A percentile compares a stretch with the other conserved stretches of the same genome.
phyloP scores from a whole-genome alignment of 1,140 invertebrate genomes.

The Ceratoteleas bidentatus region DNA sequence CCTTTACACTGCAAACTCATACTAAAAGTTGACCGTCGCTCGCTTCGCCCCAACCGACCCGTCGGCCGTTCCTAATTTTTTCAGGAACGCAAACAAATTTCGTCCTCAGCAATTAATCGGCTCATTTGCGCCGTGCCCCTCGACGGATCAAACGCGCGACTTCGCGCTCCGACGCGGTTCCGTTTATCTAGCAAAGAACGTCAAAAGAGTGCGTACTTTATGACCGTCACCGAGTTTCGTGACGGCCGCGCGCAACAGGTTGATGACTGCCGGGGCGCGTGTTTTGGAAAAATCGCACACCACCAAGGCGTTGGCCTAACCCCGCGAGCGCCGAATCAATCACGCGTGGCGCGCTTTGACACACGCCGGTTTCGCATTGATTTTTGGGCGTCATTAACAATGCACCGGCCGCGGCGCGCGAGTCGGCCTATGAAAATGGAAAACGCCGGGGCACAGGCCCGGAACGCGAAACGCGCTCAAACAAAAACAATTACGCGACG shows the following conservation, averaged over 20 bases:
- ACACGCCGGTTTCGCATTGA: neutral
- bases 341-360: neutral
- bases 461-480: constrained; percentile 13
- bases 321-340: neutral
- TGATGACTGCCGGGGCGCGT: constrained; percentile 34
- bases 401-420: neutral
- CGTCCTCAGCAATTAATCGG: too few relatives aligned
- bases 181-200: neutral
- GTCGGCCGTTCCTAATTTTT: too few relatives aligned
- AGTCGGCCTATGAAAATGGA: constrained; percentile 9
- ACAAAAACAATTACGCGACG: constrained; percentile 20
- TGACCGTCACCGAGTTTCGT: constrained; percentile 41
- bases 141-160: too few relatives aligned
- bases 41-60: too few relatives aligned
- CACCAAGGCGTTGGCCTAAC: neutral
- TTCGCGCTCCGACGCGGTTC: neutral
- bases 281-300: constrained; percentile 40
- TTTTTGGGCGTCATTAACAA: neutral
- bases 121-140: too few relatives aligned
- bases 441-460: too few relatives aligned
- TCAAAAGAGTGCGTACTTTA: constrained; percentile 17
- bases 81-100: too few relatives aligned
- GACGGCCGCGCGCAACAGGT: constrained; percentile 48
- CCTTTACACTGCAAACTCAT: too few relatives aligned
- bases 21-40: too few relatives aligned